Conservation (phyloP, 2,797 vertebrate species). For the Nothura maculosa region DNA sequence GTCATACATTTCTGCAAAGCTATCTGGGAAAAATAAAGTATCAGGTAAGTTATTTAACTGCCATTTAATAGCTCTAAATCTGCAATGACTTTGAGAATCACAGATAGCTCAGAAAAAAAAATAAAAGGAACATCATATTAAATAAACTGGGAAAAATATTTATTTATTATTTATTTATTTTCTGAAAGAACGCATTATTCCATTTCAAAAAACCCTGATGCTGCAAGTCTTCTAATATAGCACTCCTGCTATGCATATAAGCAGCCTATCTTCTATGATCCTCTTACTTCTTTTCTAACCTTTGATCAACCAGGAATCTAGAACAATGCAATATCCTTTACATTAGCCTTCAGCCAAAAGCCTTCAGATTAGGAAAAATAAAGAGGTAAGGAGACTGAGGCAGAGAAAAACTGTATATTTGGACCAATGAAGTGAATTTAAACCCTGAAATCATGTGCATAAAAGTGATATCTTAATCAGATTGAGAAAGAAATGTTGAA, state of each 20-base stretch:
- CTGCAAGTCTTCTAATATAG: background rate
- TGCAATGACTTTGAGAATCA: background rate
- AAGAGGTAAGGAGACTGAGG: background rate
- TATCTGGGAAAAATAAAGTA: background rate
- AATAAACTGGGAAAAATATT: background rate
- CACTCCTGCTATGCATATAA: background rate
- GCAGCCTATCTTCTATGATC: background rate
- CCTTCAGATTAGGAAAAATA: background rate
- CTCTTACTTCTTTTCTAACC: background rate
- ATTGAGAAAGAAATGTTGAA: background rate
- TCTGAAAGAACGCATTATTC: background rate
- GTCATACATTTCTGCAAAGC: background rate
- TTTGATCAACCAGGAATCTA: background rate
- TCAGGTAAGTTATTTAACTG: background rate
- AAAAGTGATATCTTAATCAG: background rate
- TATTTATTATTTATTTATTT: background rate
- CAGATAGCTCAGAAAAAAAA: background rate
- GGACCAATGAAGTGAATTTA: background rate
- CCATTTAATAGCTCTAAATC: background rate
- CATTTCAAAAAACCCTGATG: background rate
- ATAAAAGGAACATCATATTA: background rate
- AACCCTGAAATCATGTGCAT: background rate
- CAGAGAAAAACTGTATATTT: background rate
- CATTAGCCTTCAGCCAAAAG: background rate
- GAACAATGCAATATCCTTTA: background rate